These are phyloP conservation scores for Mirza zaza DNA, from an alignment of 2,113 vertebrate genomes.

Conservation along the genomic window DNA sequence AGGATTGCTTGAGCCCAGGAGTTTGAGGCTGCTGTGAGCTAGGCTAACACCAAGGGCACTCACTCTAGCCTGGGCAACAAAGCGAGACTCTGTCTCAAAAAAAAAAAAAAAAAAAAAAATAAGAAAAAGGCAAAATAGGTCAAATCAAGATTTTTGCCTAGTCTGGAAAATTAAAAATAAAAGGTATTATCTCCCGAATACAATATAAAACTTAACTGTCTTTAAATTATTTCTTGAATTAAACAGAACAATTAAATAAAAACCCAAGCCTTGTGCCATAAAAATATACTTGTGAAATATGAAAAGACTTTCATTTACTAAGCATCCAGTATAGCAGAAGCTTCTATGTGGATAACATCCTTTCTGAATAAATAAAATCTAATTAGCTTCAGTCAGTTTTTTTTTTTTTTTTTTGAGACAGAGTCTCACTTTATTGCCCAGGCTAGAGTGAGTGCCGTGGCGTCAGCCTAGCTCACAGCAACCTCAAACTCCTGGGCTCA, in stretches of 20 bases:
- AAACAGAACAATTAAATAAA: not conserved
- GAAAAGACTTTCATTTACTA: constrained; percentile 13
- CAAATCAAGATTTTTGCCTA: not conserved
- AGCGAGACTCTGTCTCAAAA: too few relatives aligned
- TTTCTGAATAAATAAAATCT: constrained; percentile 27
- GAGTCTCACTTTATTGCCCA: too few relatives aligned
- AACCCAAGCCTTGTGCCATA: not conserved
- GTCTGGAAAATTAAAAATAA: not conserved
- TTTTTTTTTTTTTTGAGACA: constrained; percentile 66
- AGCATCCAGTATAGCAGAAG: not conserved
- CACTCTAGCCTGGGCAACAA: too few relatives aligned
- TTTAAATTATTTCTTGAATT: constrained; percentile 29
- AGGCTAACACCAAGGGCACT: too few relatives aligned
- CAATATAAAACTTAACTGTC: constrained; percentile 12
- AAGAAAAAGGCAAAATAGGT: not conserved
- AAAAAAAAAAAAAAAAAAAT: too few relatives aligned
- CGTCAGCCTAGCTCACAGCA: too few relatives aligned
- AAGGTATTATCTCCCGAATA: not conserved
- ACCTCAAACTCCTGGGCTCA: too few relatives aligned
- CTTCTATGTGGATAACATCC: not conserved
- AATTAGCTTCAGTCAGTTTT: not conserved
- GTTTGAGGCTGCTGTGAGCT: too few relatives aligned
- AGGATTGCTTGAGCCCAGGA: too few relatives aligned
- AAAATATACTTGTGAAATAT: constrained; percentile 36
- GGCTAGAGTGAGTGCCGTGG: too few relatives aligned